These are phyloP conservation scores for Mergus octosetaceus DNA, from an alignment of 2,797 vertebrate genomes.

Conservation along the genomic window DNA sequence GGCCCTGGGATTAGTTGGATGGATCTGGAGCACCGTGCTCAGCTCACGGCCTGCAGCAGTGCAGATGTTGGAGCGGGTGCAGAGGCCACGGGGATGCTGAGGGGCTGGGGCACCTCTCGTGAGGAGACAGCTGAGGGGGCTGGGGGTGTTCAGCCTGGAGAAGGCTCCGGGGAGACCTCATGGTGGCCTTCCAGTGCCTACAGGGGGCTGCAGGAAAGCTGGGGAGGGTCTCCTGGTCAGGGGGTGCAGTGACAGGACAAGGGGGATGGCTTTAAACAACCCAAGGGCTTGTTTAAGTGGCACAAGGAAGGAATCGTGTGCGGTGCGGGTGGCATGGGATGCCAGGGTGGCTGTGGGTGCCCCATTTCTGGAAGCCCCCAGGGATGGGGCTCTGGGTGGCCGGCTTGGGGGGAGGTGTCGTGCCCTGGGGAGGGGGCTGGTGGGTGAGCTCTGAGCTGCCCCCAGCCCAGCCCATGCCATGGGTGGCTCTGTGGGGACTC, in stretches of 20 bases:
- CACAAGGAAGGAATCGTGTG: background rate
- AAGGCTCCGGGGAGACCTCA: background rate
- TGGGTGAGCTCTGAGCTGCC: no score
- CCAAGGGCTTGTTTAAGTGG: background rate
- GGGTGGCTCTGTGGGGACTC: background rate
- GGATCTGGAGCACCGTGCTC: background rate
- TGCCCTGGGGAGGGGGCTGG: no score
- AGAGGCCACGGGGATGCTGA: background rate
- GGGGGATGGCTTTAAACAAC: background rate
- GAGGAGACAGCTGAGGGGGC: background rate
- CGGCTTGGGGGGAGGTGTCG: no score
- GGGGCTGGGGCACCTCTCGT: background rate
- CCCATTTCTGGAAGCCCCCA: background rate
- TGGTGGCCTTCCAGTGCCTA: background rate
- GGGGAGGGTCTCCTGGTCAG: background rate
- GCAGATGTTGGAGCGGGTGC: background rate
- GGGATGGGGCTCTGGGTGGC: no score
- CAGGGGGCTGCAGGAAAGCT: background rate
- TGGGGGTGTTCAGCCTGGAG: background rate
- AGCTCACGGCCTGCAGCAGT: background rate
- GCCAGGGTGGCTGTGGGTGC: background rate
- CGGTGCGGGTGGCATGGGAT: background rate
- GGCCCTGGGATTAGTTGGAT: background rate
- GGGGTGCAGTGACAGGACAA: background rate
- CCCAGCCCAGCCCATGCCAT: no score